phyloP scores from a whole-genome alignment of 1,140 invertebrate species.

The Cherax destructor region DNA sequence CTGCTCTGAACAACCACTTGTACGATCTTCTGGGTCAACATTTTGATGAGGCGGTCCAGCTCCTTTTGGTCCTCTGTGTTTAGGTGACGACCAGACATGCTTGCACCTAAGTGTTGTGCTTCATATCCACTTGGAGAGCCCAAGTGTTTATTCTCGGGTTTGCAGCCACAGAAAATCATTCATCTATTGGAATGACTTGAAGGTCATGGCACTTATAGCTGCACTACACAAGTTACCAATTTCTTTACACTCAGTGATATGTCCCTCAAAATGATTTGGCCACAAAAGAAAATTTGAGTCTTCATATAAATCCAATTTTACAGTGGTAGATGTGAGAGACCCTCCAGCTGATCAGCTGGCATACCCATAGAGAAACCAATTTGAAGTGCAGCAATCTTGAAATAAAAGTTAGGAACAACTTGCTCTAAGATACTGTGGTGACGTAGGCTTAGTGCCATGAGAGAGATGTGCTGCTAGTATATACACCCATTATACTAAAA shows the following conservation, averaged over 20 bases:
- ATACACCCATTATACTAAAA: background rate
- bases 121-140: background rate
- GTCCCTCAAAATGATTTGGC: background rate
- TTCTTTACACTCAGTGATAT: background rate
- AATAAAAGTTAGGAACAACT: background rate
- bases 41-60: conserved; percentile 81
- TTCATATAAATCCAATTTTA: background rate
- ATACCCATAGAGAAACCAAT: background rate
- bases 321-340: background rate
- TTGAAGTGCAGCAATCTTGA: background rate
- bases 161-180: background rate
- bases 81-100: conserved; percentile 58
- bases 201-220: background rate
- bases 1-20: conserved; percentile 93
- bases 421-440: background rate
- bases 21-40: conserved; percentile 89
- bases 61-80: conserved; percentile 55
- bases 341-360: background rate
- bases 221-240: background rate
- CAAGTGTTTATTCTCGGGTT: background rate
- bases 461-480: background rate
- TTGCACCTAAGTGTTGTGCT: background rate
- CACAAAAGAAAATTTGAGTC: background rate
- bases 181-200: background rate
- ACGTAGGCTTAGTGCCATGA: background rate